A percentile compares a stretch with the other conserved stretches of the same genome.
Conservation (phyloP, 1,140 invertebrate genomes). For the Leptinotarsa defecta region DNA sequence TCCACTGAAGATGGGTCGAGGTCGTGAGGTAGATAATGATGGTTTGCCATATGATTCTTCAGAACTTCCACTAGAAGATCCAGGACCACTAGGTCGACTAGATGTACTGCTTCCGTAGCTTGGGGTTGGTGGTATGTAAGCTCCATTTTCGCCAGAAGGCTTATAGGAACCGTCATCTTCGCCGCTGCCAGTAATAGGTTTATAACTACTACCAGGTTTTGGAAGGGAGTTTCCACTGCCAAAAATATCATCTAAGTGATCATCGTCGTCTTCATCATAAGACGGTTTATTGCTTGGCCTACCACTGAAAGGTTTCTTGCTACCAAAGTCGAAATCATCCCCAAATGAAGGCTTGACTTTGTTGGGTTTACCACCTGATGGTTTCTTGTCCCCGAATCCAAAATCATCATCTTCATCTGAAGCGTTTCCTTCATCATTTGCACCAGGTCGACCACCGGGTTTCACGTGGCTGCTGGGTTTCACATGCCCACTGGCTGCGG, state of each 20-base stretch:
- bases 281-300: constrained; percentile 10
- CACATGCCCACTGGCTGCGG: constrained; percentile 61
- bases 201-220: constrained; percentile 20
- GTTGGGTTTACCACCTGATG: constrained; percentile 26
- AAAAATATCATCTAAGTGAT: constrained; percentile 41
- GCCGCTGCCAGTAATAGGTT: background rate
- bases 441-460: constrained; percentile 28
- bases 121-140: constrained; percentile 33
- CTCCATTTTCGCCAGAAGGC: constrained; percentile 21
- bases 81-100: constrained; percentile 16
- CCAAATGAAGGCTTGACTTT: constrained; percentile 8
- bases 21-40: constrained; percentile 13
- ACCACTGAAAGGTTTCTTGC: constrained; percentile 13
- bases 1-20: constrained; percentile 14
- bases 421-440: constrained; percentile 12
- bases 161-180: constrained; percentile 40
- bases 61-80: background rate
- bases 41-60: background rate
- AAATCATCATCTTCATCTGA: constrained; percentile 36
- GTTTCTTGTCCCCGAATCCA: constrained; percentile 23
- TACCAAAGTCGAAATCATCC: constrained; percentile 12
- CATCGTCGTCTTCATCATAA: constrained; percentile 26
- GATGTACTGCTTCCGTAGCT: background rate
- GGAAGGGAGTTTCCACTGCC: constrained; percentile 28
- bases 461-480: constrained; percentile 31